A percentile compares a stretch with the other conserved stretches of the same genome.
Evolutionary conservation across 2,888 invertebrate genomes (phyloP).

Genomic region (Drosophila prolongata): DNA sequence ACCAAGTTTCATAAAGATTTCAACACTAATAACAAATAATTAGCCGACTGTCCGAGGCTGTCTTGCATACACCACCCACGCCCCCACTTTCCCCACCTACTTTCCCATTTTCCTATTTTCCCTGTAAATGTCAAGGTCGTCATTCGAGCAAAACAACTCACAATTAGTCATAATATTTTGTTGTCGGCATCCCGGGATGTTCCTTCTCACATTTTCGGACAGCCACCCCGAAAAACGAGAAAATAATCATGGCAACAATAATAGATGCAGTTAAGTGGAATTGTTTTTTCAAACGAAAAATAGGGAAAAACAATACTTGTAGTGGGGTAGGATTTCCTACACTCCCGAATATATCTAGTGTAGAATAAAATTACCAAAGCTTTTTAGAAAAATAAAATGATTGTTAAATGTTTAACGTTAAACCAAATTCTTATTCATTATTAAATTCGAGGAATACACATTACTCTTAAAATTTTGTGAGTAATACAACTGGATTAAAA

Average conservation of each 20-base stretch:
- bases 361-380: too few species aligned
- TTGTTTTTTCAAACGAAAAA: slow-evolving; percentile 1
- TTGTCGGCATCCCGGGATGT: slow-evolving; percentile 27
- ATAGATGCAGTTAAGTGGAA: slow-evolving; percentile 43
- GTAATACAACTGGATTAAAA: too few species aligned
- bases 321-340: slow-evolving; percentile 5
- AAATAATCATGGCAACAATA: slow-evolving; percentile 34
- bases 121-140: slow-evolving; percentile 49
- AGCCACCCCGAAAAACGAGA: slow-evolving; percentile 2
- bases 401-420: too few species aligned
- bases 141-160: slow-evolving; percentile 42
- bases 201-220: slow-evolving; percentile 42
- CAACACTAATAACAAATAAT: slow-evolving; percentile 76
- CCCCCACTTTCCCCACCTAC: not conserved
- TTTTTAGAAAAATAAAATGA: too few species aligned
- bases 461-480: too few species aligned
- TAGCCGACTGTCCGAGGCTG: slow-evolving; percentile 63
- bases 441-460: too few species aligned
- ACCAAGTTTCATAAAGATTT: slow-evolving; percentile 65
- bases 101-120: not conserved
- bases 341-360: too few species aligned
- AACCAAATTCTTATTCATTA: too few species aligned
- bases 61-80: slow-evolving; percentile 2
- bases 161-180: slow-evolving; percentile 50
- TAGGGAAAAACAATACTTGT: slow-evolving; percentile 1